phyloP scores from a whole-genome alignment of 1,140 invertebrate species.

The Meloidogyne floridensis region DNA sequence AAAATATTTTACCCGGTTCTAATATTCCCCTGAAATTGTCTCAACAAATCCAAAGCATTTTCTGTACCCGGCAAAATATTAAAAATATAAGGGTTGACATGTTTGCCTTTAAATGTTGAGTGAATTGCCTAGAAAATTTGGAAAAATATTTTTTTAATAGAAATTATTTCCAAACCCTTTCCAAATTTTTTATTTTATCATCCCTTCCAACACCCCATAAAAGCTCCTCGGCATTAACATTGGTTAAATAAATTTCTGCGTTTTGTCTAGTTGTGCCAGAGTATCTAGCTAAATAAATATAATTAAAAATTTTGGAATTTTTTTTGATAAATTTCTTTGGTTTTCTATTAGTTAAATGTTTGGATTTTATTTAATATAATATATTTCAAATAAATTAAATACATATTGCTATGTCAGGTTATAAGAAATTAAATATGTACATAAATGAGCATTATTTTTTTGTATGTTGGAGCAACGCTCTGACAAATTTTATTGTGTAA shows the following conservation, averaged over 20 bases:
- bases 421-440: too few species aligned
- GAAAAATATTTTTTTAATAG: background rate
- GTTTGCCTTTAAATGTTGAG: slow-evolving; percentile 55
- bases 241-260: slow-evolving; percentile 53
- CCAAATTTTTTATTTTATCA: slow-evolving; percentile 30
- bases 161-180: slow-evolving; percentile 50
- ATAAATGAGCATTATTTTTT: too few species aligned
- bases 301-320: too few species aligned
- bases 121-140: slow-evolving; percentile 42
- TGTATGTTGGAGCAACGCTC: too few species aligned
- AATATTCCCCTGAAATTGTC: slow-evolving; percentile 24
- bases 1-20: slow-evolving; percentile 31
- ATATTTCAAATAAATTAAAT: too few species aligned
- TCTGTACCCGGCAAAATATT: slow-evolving; percentile 47
- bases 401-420: too few species aligned
- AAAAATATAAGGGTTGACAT: slow-evolving; percentile 63
- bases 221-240: slow-evolving; percentile 61
- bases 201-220: slow-evolving; percentile 39
- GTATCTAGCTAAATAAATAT: slow-evolving; percentile 50
- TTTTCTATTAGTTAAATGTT: too few species aligned
- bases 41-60: slow-evolving; percentile 27
- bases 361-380: too few species aligned
- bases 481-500: too few species aligned
- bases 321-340: too few species aligned
- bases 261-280: slow-evolving; percentile 56